A percentile compares a stretch with the other conserved stretches of the same genome.
These are phyloP conservation scores for Brevipalpus yothersi DNA, from an alignment of 1,140 invertebrate species.

Conservation along the genomic window DNA sequence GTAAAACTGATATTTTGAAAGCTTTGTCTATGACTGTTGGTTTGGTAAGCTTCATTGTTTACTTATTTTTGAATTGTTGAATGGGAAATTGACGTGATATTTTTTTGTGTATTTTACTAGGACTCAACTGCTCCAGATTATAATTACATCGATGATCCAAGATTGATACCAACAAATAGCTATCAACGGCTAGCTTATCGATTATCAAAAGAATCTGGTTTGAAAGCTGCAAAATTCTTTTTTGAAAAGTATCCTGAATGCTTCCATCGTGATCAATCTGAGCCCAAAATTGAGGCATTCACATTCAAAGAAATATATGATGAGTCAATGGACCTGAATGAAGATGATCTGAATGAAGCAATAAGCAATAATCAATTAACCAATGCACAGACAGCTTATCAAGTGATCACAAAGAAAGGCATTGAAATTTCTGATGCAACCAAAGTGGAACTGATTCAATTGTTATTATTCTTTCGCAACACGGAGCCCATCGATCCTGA, in stretches of 20 bases:
- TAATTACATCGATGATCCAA: slow-evolving; percentile 73
- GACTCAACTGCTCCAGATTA: slow-evolving; percentile 59
- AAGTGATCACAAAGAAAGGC: slow-evolving; percentile 35
- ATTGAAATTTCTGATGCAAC: slow-evolving; percentile 28
- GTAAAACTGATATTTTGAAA: slow-evolving; percentile 2
- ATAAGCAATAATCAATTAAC: slow-evolving; percentile 35
- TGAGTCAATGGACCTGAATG: slow-evolving; percentile 38
- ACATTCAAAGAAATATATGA: slow-evolving; percentile 37
- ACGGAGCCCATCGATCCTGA: slow-evolving; percentile 34
- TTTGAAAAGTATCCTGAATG: slow-evolving; percentile 42
- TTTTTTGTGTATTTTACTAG: no score
- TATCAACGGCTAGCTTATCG: slow-evolving; percentile 39
- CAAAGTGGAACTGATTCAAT: slow-evolving; percentile 44
- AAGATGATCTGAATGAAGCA: slow-evolving; percentile 31
- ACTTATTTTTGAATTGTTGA: neutral
- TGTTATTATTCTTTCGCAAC: slow-evolving; percentile 55
- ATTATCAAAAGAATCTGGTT: slow-evolving; percentile 54
- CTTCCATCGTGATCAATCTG: slow-evolving; percentile 41
- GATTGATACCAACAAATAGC: slow-evolving; percentile 51
- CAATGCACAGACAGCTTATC: slow-evolving; percentile 45
- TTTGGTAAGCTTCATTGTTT: neutral
- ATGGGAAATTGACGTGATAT: no score
- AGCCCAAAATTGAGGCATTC: slow-evolving; percentile 41
- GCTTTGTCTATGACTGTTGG: slow-evolving; percentile 1
- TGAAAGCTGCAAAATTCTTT: slow-evolving; percentile 62